Percentiles rank a stretch among this genome's conserved stretches.
Conservation (phyloP, 1,140 invertebrate species). For the Popillia japonica region DNA sequence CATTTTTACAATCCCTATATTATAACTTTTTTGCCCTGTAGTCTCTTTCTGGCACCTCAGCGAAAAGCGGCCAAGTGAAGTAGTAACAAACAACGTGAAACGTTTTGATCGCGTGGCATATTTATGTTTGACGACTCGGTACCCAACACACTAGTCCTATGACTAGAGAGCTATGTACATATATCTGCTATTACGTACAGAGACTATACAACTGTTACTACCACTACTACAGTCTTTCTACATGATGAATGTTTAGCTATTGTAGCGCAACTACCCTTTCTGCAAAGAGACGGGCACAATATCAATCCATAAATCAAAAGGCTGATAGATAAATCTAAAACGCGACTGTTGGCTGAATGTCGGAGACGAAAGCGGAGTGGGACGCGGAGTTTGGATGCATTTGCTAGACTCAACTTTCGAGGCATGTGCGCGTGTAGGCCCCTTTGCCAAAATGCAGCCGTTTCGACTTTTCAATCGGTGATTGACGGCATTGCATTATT, state of each 20-base stretch:
- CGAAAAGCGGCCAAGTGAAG: neutral
- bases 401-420: slow-evolving; percentile 37
- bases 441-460: slow-evolving; percentile 43
- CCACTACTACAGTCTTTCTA: slow-evolving; percentile 10
- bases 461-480: slow-evolving; percentile 42
- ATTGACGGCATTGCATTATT: slow-evolving; percentile 45
- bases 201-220: slow-evolving; percentile 39
- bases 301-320: slow-evolving; percentile 58
- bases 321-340: slow-evolving; percentile 54
- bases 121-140: slow-evolving; percentile 45
- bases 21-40: slow-evolving; percentile 13
- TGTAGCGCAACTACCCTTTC: slow-evolving; percentile 51
- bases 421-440: slow-evolving; percentile 41
- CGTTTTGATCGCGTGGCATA: slow-evolving; percentile 46
- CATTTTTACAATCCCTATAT: slow-evolving; percentile 43
- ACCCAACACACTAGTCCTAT: slow-evolving; percentile 41
- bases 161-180: too few relatives aligned
- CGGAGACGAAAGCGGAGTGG: neutral
- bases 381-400: neutral
- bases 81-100: slow-evolving; percentile 9
- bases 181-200: neutral
- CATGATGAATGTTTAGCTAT: slow-evolving; percentile 53
- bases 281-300: slow-evolving; percentile 55
- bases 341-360: slow-evolving; percentile 1
- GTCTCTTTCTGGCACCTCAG: neutral